These are phyloP conservation scores for Tigriopus californicus DNA, from an alignment of 2,888 invertebrate genomes.

Conservation along the genomic window DNA sequence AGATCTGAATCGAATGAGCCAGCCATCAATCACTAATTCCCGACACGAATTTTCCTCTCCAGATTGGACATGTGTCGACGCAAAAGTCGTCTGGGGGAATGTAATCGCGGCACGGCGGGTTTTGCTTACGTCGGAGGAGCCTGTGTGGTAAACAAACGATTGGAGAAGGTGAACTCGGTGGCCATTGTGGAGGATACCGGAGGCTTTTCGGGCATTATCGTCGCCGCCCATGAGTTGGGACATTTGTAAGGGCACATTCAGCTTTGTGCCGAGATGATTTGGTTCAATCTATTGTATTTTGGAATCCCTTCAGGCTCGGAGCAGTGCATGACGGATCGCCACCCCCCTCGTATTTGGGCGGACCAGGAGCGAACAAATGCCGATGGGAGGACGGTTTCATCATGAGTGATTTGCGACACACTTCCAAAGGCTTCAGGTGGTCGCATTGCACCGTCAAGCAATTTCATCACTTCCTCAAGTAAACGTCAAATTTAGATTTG, in stretches of 20 bases:
- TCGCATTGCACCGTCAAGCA: slow-evolving; percentile 78
- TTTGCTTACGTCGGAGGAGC: slow-evolving; percentile 92
- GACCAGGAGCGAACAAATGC: slow-evolving; percentile 82
- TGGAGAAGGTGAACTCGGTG: slow-evolving; percentile 82
- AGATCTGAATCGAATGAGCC: no score
- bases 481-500: no score
- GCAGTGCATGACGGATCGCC: slow-evolving; percentile 93
- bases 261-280: neutral
- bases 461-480: slow-evolving; percentile 89
- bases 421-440: slow-evolving; percentile 86
- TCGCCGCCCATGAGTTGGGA: slow-evolving; percentile 88
- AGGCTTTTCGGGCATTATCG: slow-evolving; percentile 87
- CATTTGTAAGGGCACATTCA: slow-evolving; percentile 56
- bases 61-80: slow-evolving; percentile 15
- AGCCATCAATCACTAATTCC: no score
- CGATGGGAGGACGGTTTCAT: slow-evolving; percentile 92
- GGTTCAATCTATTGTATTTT: neutral
- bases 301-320: slow-evolving; percentile 43
- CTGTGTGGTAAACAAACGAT: slow-evolving; percentile 80
- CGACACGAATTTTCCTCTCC: neutral
- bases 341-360: slow-evolving; percentile 78
- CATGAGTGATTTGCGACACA: slow-evolving; percentile 82
- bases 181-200: slow-evolving; percentile 92
- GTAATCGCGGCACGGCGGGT: slow-evolving; percentile 36
- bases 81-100: neutral